These are phyloP conservation scores for Drosophila meridionalis DNA, from an alignment of 2,888 invertebrate genomes.

Conservation along the genomic window DNA sequence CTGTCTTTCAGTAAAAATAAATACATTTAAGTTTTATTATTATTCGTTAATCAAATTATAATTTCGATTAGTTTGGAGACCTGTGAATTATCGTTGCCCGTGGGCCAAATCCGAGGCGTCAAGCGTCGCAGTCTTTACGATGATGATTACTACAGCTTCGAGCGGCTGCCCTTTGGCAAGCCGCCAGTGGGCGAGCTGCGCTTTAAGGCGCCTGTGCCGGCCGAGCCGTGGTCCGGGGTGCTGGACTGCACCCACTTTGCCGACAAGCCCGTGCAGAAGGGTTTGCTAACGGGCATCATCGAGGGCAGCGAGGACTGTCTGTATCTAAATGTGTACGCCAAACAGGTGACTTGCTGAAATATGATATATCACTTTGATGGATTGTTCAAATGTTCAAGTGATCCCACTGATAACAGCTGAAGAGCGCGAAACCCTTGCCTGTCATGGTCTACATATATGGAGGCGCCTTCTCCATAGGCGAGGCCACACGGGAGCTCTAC, in stretches of 20 bases:
- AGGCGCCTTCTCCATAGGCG: conserved; percentile 85
- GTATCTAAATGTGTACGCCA: conserved; percentile 85
- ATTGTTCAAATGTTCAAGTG: conserved; percentile 10
- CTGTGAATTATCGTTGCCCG: conserved; percentile 55
- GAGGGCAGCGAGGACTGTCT: conserved; percentile 86
- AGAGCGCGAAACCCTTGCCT: conserved; percentile 66
- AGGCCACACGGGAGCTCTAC: conserved; percentile 78
- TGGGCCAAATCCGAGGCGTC: conserved; percentile 62
- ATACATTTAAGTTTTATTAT: neutral
- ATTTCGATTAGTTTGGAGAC: conserved; percentile 42
- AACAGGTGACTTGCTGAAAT: conserved; percentile 65
- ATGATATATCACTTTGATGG: conserved; percentile 11
- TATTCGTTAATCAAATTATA: neutral
- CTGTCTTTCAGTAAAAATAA: neutral
- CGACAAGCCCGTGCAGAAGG: conserved; percentile 79
- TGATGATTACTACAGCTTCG: conserved; percentile 75
- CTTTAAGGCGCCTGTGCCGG: conserved; percentile 84
- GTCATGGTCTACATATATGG: conserved; percentile 86
- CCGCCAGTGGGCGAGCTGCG: conserved; percentile 79
- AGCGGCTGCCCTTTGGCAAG: conserved; percentile 78
- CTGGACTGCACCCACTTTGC: conserved; percentile 82
- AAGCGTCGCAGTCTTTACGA: conserved; percentile 58
- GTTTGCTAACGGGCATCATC: conserved; percentile 63
- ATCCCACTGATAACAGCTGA: conserved; percentile 40
- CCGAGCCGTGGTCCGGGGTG: conserved; percentile 83